These are phyloP conservation scores for Cheilosia soror DNA, from an alignment of 2,888 invertebrate species.

Conservation along the genomic window DNA sequence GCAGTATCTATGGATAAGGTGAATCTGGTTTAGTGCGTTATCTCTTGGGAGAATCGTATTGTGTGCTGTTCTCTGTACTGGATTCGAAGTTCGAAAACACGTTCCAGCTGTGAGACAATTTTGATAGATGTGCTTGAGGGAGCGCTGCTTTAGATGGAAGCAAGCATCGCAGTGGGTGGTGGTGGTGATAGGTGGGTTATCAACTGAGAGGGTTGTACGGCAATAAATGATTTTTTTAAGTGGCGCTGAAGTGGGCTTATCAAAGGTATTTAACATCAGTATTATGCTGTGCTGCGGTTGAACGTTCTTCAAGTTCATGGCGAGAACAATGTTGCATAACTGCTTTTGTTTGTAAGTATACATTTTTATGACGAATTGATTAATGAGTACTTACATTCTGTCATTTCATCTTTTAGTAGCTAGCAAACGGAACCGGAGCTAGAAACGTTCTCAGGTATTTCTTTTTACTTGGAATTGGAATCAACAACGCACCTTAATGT, in stretches of 20 bases:
- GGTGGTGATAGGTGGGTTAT: background rate
- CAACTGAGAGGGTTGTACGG: slow-evolving; percentile 7
- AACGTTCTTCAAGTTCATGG: slow-evolving; percentile 13
- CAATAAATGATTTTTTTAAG: slow-evolving; percentile 41
- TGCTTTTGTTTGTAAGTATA: background rate
- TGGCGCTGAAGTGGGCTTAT: slow-evolving; percentile 55
- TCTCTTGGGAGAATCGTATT: slow-evolving; percentile 54
- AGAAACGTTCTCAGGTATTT: no score
- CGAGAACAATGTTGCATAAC: slow-evolving; percentile 1
- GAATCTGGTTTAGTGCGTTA: slow-evolving; percentile 68
- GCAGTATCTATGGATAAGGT: slow-evolving; percentile 42
- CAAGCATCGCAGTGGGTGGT: slow-evolving; percentile 17
- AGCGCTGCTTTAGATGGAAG: slow-evolving; percentile 28
- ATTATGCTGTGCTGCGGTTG: slow-evolving; percentile 21
- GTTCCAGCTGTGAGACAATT: slow-evolving; percentile 60
- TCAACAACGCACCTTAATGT: no score
- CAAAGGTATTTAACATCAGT: background rate
- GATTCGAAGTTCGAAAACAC: slow-evolving; percentile 13
- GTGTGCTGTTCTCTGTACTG: slow-evolving; percentile 21
- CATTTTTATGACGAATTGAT: background rate
- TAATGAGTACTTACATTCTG: background rate
- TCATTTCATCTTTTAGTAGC: background rate
- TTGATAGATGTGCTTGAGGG: slow-evolving; percentile 68
- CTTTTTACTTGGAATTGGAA: no score
- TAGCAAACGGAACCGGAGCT: no score